Evolutionary conservation across 2,113 vertebrate genomes (phyloP).

Genomic region (Orcinus orca): DNA sequence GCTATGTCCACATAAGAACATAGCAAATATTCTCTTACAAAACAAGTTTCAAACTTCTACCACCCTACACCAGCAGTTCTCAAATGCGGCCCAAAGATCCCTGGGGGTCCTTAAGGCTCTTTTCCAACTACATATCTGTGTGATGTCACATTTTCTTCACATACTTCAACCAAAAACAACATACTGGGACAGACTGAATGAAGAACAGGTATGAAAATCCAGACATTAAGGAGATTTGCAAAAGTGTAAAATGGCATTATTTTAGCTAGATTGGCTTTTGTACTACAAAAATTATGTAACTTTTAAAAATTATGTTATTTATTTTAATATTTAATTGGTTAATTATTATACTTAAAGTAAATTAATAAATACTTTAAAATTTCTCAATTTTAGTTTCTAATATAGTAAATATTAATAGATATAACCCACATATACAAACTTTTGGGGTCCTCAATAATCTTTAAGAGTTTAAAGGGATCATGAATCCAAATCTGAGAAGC

Average conservation of each 20-base stretch:
- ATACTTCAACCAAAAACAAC: background rate
- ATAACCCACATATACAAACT: background rate
- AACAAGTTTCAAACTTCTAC: conserved; percentile 18
- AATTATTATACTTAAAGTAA: background rate
- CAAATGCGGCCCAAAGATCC: background rate
- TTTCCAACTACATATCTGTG: background rate
- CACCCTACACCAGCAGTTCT: background rate
- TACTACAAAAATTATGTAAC: background rate
- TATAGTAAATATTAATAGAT: background rate
- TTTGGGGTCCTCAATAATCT: background rate
- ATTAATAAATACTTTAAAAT: background rate
- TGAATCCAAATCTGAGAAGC: background rate
- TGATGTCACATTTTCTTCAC: background rate
- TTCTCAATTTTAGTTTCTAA: conserved; percentile 16
- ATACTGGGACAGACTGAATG: background rate
- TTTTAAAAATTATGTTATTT: background rate
- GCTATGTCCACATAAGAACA: background rate
- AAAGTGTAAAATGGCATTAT: background rate
- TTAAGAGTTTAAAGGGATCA: background rate
- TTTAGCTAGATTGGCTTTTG: background rate
- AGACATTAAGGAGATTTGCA: background rate
- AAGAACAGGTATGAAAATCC: background rate
- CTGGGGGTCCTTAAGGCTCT: background rate
- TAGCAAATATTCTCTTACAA: conserved; percentile 22
- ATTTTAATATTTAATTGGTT: background rate